Conservation (phyloP, 53 echinoderm and acorn worm genomes). For the Echinarachnius parma region DNA sequence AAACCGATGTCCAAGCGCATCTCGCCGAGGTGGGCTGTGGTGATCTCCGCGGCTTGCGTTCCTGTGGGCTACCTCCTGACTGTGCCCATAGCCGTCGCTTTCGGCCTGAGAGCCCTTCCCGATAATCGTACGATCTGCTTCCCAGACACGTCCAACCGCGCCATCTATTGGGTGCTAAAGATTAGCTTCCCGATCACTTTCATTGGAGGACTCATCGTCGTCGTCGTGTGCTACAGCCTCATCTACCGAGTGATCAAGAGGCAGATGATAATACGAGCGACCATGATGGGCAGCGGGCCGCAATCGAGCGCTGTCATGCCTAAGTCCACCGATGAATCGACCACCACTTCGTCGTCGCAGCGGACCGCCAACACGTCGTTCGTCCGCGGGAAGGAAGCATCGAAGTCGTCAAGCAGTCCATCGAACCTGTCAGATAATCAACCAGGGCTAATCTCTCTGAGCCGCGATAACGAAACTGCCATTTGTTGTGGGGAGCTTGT, state of each 20-base stretch:
- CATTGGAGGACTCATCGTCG: constrained; percentile 17
- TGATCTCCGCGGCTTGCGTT: constrained; percentile 14
- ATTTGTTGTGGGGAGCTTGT: no score
- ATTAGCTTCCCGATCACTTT: constrained; percentile 32
- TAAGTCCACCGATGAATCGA: neutral
- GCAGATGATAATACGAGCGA: constrained; percentile 23
- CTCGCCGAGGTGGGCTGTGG: constrained; percentile 7
- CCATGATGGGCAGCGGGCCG: constrained; percentile 2
- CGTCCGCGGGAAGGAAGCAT: no score
- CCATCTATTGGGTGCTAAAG: constrained; percentile 7
- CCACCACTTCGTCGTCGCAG: neutral
- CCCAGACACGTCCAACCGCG: constrained; percentile 17
- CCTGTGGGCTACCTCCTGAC: constrained; percentile 32
- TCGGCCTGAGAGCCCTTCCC: neutral
- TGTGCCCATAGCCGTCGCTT: constrained; percentile 20
- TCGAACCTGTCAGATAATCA: no score
- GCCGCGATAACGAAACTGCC: no score
- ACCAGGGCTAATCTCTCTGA: no score
- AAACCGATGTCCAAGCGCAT: constrained; percentile 35
- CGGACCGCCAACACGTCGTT: constrained; percentile 5
- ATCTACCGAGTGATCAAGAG: constrained; percentile 14
- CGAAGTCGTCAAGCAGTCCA: no score
- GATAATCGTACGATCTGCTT: constrained; percentile 24
- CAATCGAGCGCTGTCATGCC: neutral
- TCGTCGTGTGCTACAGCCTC: constrained; percentile 21